Base-by-base conservation (phyloP, 2,797 vertebrate genomes). In the Brotula barbata region DNA sequence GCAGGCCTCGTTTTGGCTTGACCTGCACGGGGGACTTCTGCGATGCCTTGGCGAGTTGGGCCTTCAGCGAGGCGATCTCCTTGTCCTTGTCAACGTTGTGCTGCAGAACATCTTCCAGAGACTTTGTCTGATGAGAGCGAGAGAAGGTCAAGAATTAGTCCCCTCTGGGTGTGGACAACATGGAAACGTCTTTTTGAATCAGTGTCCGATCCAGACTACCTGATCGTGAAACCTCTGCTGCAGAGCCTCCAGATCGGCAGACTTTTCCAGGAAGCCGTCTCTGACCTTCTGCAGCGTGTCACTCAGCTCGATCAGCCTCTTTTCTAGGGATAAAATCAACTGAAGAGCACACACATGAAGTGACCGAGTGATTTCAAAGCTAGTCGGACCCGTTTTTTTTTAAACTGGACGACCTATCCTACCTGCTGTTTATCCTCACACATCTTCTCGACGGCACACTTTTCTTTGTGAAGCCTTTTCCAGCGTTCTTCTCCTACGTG, bases 381-480 rank as follows among this genome's bases (percentile, higher is more conserved):
- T 9, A 39, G 2, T 9, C 23, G 11, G 0, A 58, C 8, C 7
- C 0, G 25, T 28, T 28, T 28, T n/a, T n/a, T n/a, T n/a, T n/a
- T n/a, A 4, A 28, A 28, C 25, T 28, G 25, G 25, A 28, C 4
- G 4, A 28, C 25, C 25, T 39, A 44, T 0, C 3, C 45, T 87
- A 92, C 92, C 90, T 90, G 67, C 50, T 92, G 88, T 51, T 91
- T 92, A 23, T 91, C 85, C 17, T 84, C 87, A 59, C 89, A 91
- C 20, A 91, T 82, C 22, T 73, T 78, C 76, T 92, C 90, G 5
- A 90, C 8, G 4, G 79, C 85, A 57, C 80, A 84, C 78, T 91
- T 92, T 12, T 90, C 90, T 60, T 78, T 87, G 69, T 84, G 78
- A 8, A 92, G 75, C 19, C 49, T 39, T 28, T 80, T 74, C 36